Base-by-base conservation (phyloP, 2,888 invertebrate species). In the Clanis bilineata region DNA sequence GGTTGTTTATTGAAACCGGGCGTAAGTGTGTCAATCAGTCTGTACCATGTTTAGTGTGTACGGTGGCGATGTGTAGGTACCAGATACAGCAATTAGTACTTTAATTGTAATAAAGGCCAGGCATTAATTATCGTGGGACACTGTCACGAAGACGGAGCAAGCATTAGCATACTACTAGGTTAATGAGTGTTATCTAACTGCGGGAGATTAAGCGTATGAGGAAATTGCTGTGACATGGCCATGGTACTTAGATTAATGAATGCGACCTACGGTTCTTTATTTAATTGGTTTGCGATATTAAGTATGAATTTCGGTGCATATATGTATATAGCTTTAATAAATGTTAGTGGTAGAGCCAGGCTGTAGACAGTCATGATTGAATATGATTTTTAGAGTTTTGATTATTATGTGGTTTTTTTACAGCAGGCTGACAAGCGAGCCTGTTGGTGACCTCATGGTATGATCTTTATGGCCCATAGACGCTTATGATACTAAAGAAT, bases 61-160 rank as follows among this genome's bases (percentile, higher is more conserved):
- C 18, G 10, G 15, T 9, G 10, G 9, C 32, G 18, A 28, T 32
- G 51, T 32, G 51, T 18, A 18, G 3, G 51, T 32, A 32, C 18
- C 18, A 32, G 28, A 7, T 18, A 51, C 28, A 18, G 32, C 10
- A 81, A 80, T 82, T 80, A 80, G 71, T 62, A 62, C 69, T 64
- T 67, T 80, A 82, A 78, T 80, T 76, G 72, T 69, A 71, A 73
- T 77, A 72, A 74, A 73, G 69, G 63, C 66, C 64, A 63, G 66
- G 62, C 63, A 60, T 67, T 64, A 65, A 72, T 73, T 73, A 72
- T 62, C 69, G 73, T 76, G 77, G 64, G 76, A 78, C 68, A 72
- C 58, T 67, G 62, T 66, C 63, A 67, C 63, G 63, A 61, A 55
- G 58, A 23, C 36, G 23, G 43, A 57, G 47, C 38, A 36, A 22